These are phyloP conservation scores for Andricus quercusramuli DNA, from an alignment of 2,888 invertebrate species.

Conservation along the genomic window DNA sequence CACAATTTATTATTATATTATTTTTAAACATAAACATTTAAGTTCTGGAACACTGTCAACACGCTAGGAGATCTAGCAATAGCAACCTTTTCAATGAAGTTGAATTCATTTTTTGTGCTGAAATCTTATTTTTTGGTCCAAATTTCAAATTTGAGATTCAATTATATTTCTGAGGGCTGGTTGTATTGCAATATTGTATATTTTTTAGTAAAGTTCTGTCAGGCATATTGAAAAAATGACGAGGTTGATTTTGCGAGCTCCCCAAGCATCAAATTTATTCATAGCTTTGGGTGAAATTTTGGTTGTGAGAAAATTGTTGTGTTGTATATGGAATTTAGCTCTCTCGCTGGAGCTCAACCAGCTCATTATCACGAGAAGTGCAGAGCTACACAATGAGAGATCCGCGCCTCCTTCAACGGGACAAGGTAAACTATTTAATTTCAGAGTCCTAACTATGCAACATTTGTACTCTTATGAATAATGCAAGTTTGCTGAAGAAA, in stretches of 20 bases:
- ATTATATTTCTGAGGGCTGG: neutral
- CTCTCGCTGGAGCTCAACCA: slow-evolving; percentile 84
- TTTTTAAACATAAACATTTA: neutral
- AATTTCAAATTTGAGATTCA: neutral
- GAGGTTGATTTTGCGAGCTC: slow-evolving; percentile 33
- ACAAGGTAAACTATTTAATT: slow-evolving; percentile 73
- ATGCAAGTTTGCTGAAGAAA: neutral
- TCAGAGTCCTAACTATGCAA: slow-evolving; percentile 5
- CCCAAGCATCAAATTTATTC: slow-evolving; percentile 35
- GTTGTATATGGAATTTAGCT: slow-evolving; percentile 81
- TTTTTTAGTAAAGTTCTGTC: neutral
- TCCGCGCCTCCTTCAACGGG: slow-evolving; percentile 77
- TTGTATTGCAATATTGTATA: neutral
- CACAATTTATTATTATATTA: neutral
- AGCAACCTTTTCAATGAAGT: neutral
- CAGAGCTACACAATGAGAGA: slow-evolving; percentile 82
- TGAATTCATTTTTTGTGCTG: neutral
- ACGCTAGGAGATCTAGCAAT: neutral
- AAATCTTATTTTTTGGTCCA: neutral
- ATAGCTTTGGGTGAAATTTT: slow-evolving; percentile 55
- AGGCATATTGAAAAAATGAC: neutral
- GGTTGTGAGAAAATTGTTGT: slow-evolving; percentile 77
- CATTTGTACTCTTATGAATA: neutral
- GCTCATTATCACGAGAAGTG: slow-evolving; percentile 83
- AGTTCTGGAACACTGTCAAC: neutral